Evolutionary conservation across 2,888 invertebrate genomes (phyloP).

Genomic region (Didymodactylos carnosus): DNA sequence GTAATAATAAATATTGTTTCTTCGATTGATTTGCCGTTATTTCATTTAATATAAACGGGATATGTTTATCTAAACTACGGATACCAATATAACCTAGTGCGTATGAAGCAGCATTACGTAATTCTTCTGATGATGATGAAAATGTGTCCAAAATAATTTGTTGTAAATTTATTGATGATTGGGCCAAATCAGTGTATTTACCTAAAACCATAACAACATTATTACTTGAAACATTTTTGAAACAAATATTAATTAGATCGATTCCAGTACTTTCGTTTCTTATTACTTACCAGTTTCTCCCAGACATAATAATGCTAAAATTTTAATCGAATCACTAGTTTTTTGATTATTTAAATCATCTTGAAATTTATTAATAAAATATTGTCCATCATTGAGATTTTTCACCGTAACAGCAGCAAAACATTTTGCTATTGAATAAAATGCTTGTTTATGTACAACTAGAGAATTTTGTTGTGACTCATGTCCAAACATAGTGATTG

Average conservation of each 20-base stretch:
- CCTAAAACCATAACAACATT: not conserved
- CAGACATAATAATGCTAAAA: constrained; percentile 76
- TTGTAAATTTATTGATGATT: constrained; percentile 29
- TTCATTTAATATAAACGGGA: constrained; percentile 78
- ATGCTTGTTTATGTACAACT: constrained; percentile 44
- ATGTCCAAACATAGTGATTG: not conserved
- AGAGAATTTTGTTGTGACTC: constrained; percentile 19
- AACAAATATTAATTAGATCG: no score
- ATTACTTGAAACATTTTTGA: not conserved
- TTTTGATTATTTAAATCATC: constrained; percentile 31
- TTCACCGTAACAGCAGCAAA: constrained; percentile 74
- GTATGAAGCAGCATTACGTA: constrained; percentile 89
- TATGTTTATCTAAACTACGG: constrained; percentile 73
- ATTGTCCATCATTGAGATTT: constrained; percentile 50
- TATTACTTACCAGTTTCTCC: constrained; percentile 70
- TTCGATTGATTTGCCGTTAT: constrained; percentile 74
- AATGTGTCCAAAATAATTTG: constrained; percentile 54
- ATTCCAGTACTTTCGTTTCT: no score
- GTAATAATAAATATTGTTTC: constrained; percentile 77
- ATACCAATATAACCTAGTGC: constrained; percentile 78
- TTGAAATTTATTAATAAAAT: constrained; percentile 36
- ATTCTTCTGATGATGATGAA: constrained; percentile 73
- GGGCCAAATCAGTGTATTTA: constrained; percentile 14
- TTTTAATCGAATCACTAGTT: constrained; percentile 44
- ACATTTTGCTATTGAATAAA: constrained; percentile 84